These are phyloP conservation scores for Mimas tiliae DNA, from an alignment of 2,888 invertebrate species.

Conservation along the genomic window DNA sequence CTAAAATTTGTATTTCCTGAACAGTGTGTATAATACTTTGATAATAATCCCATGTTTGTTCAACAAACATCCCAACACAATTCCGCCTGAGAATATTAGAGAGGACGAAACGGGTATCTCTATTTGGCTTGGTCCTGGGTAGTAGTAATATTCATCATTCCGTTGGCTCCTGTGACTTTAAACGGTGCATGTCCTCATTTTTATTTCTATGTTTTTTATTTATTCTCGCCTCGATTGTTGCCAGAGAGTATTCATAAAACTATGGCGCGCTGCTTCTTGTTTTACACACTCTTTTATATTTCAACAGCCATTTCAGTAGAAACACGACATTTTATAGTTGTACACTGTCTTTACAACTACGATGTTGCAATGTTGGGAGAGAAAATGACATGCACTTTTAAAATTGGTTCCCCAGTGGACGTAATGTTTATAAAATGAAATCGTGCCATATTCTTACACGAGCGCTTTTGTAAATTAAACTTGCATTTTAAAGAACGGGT, in stretches of 20 bases:
- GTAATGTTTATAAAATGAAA: slow-evolving; percentile 26
- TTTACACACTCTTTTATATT: slow-evolving; percentile 76
- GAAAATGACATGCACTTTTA: slow-evolving; percentile 40
- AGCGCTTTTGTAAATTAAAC: slow-evolving; percentile 20
- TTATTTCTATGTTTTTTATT: slow-evolving; percentile 59
- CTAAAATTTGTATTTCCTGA: not conserved
- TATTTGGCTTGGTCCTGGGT: slow-evolving; percentile 65
- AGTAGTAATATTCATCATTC: slow-evolving; percentile 78
- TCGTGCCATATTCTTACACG: slow-evolving; percentile 19
- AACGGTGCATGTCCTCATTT: slow-evolving; percentile 72
- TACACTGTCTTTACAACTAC: slow-evolving; percentile 46
- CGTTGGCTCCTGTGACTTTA: slow-evolving; percentile 73
- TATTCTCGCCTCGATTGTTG: slow-evolving; percentile 75
- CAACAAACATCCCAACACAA: slow-evolving; percentile 42
- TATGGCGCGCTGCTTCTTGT: slow-evolving; percentile 69
- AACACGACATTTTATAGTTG: slow-evolving; percentile 55
- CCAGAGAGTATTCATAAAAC: slow-evolving; percentile 73
- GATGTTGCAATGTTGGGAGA: slow-evolving; percentile 42
- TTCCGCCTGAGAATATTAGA: slow-evolving; percentile 30
- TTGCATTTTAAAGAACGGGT: slow-evolving; percentile 13
- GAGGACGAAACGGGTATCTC: slow-evolving; percentile 36
- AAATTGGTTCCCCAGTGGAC: slow-evolving; percentile 30
- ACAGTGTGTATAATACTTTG: not conserved
- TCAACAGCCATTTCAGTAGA: slow-evolving; percentile 62
- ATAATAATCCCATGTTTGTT: slow-evolving; percentile 55